Evolutionary conservation across 2,113 vertebrate species (phyloP).

Genomic region (human): DNA sequence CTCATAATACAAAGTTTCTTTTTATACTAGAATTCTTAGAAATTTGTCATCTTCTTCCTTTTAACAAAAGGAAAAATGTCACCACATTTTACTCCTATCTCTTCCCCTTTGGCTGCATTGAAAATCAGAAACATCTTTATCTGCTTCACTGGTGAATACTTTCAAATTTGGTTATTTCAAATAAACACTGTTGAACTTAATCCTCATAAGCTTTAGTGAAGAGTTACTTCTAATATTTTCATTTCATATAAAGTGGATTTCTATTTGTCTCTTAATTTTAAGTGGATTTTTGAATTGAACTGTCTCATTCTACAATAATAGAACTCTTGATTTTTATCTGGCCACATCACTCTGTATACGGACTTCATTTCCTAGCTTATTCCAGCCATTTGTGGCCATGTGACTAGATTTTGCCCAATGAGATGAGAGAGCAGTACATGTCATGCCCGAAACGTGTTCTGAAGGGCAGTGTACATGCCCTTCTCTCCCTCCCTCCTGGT

Average conservation of each 20-base stretch:
- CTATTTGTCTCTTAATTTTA: slow-evolving; percentile 32
- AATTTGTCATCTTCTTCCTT: not conserved
- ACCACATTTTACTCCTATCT: slow-evolving; percentile 13
- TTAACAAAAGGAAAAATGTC: not conserved
- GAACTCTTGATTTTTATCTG: not conserved
- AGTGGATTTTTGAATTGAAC: not conserved
- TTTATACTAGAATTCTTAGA: slow-evolving; percentile 21
- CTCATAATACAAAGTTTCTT: slow-evolving; percentile 10
- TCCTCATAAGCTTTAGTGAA: slow-evolving; percentile 54
- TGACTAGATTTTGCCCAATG: not conserved
- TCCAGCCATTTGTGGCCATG: not conserved
- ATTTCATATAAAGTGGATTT: not conserved
- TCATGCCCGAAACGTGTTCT: not conserved
- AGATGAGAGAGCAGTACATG: not conserved
- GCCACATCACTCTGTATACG: not conserved
- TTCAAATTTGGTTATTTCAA: slow-evolving; percentile 53
- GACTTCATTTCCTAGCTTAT: not conserved
- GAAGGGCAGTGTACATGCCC: not conserved
- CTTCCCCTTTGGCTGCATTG: slow-evolving; percentile 48
- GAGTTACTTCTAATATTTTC: slow-evolving; percentile 42
- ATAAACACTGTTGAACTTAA: slow-evolving; percentile 56
- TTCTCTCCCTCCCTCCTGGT: not conserved
- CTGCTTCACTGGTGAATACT: slow-evolving; percentile 40
- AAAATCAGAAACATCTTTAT: slow-evolving; percentile 61
- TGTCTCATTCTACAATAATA: not conserved